Conservation (phyloP, 2,888 invertebrate genomes). For the Eurois occulta region DNA sequence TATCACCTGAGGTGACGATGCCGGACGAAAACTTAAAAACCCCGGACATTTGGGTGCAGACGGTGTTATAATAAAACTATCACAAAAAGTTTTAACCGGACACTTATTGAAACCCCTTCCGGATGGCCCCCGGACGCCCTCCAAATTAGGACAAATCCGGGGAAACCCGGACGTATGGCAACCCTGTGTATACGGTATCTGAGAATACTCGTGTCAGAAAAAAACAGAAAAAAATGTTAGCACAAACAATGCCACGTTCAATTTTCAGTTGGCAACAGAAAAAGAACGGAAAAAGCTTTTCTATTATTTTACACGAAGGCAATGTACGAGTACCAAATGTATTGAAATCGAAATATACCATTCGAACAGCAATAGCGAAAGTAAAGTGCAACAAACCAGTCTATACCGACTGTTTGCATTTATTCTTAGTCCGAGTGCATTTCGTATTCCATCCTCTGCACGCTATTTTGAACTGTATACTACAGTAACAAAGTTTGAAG, state of each 20-base stretch:
- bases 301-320: conserved; percentile 58
- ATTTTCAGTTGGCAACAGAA: conserved; percentile 49
- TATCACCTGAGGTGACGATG: too few relatives aligned
- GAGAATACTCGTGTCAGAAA: conserved; percentile 16
- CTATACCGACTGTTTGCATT: conserved; percentile 59
- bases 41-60: too few relatives aligned
- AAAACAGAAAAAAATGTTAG: conserved; percentile 32
- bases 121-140: too few relatives aligned
- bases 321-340: conserved; percentile 49
- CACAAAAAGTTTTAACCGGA: too few relatives aligned
- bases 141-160: too few relatives aligned
- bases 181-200: conserved; percentile 1
- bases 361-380: conserved; percentile 57
- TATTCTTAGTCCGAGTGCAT: conserved; percentile 62
- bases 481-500: conserved; percentile 32
- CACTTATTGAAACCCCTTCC: too few relatives aligned
- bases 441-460: conserved; percentile 36
- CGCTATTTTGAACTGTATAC: conserved; percentile 43
- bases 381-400: conserved; percentile 62
- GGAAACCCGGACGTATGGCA: too few relatives aligned
- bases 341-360: conserved; percentile 61
- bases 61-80: too few relatives aligned
- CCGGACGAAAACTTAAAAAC: too few relatives aligned
- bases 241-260: conserved; percentile 38
- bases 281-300: conserved; percentile 49